phyloP scores from a whole-genome alignment of 2,888 invertebrate genomes.

The Hirtodrosophila histrioides region DNA sequence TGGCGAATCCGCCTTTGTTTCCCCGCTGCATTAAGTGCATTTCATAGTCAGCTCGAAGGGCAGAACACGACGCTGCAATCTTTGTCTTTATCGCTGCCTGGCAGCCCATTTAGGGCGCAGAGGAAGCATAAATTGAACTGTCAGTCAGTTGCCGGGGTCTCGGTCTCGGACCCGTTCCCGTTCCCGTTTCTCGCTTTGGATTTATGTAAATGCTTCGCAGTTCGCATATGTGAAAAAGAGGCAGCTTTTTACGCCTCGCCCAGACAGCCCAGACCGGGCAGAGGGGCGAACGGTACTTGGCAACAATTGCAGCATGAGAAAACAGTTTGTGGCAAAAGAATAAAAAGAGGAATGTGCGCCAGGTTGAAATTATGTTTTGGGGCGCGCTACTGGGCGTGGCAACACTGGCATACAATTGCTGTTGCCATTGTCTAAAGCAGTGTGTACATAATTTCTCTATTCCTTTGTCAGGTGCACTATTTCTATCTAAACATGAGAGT shows the following conservation, averaged over 20 bases:
- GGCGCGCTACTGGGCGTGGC: slow-evolving; percentile 47
- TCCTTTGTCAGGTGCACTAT: too few species aligned
- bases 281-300: slow-evolving; percentile 69
- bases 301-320: slow-evolving; percentile 76
- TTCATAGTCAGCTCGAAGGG: slow-evolving; percentile 72
- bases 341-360: slow-evolving; percentile 45
- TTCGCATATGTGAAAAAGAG: slow-evolving; percentile 46
- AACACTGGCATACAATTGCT: slow-evolving; percentile 9
- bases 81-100: slow-evolving; percentile 68
- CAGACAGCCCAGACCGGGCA: slow-evolving; percentile 8
- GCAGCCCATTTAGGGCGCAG: slow-evolving; percentile 60
- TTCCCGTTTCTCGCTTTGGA: slow-evolving; percentile 24
- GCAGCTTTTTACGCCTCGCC: slow-evolving; percentile 17
- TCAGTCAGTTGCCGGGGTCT: slow-evolving; percentile 60
- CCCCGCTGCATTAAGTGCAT: slow-evolving; percentile 78
- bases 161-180: slow-evolving; percentile 12
- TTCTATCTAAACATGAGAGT: neutral
- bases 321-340: slow-evolving; percentile 59
- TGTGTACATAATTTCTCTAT: neutral
- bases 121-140: slow-evolving; percentile 80
- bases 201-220: slow-evolving; percentile 66
- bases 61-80: slow-evolving; percentile 70
- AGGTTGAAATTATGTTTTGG: slow-evolving; percentile 63
- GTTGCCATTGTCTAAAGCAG: slow-evolving; percentile 6
- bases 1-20: slow-evolving; percentile 21